Evolutionary conservation across 2,113 vertebrate species (phyloP).

Genomic region (Pogonocichla stellata): DNA sequence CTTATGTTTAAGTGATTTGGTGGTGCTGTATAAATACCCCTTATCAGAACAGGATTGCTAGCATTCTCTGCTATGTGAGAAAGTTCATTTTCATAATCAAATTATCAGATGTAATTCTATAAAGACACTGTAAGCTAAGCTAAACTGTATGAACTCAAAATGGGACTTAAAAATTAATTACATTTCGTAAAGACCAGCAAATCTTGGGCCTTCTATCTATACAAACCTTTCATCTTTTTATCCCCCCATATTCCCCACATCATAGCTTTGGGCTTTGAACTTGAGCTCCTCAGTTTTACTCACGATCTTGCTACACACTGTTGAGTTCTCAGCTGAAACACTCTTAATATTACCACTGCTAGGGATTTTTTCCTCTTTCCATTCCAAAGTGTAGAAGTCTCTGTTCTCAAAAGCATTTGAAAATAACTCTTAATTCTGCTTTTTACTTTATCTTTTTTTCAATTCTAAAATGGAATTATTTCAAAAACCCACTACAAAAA

Average conservation of each 20-base stretch:
- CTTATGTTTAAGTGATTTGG: conserved; percentile 5
- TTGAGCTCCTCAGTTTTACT: not conserved
- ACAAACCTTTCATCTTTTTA: conserved; percentile 11
- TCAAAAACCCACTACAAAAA: not conserved
- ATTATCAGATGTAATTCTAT: not conserved
- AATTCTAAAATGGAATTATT: not conserved
- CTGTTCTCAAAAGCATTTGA: not conserved
- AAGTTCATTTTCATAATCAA: conserved; percentile 1
- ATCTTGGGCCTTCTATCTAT: not conserved
- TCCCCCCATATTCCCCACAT: not conserved
- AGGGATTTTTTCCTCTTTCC: not conserved
- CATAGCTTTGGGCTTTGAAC: not conserved
- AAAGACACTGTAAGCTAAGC: not conserved
- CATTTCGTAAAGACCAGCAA: not conserved
- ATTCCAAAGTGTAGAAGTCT: not conserved
- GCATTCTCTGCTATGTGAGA: conserved; percentile 31
- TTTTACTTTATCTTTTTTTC: not conserved
- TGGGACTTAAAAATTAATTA: not conserved
- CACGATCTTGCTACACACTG: not conserved
- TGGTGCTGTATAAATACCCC: conserved; percentile 13
- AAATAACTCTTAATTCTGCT: not conserved
- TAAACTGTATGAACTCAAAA: not conserved
- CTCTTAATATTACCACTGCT: not conserved
- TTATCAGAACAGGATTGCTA: conserved; percentile 49
- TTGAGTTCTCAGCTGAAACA: not conserved